phyloP scores from a whole-genome alignment of 2,888 invertebrate genomes.

The Ophion obscuratus region DNA sequence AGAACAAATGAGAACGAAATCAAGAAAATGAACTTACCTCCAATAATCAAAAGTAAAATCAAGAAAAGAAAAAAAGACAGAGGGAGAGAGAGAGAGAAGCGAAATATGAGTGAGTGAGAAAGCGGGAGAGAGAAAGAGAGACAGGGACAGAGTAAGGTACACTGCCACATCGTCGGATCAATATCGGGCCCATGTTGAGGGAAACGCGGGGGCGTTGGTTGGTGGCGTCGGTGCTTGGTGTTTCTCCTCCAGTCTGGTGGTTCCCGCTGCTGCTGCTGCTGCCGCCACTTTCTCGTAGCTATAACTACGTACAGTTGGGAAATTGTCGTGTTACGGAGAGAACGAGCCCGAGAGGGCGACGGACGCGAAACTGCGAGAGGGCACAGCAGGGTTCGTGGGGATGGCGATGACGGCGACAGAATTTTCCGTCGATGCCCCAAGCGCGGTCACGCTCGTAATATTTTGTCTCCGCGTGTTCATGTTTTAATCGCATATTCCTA shows the following conservation, averaged over 20 bases:
- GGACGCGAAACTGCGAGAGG: background rate
- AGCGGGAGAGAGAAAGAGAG: slow-evolving; percentile 15
- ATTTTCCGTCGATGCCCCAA: slow-evolving; percentile 29
- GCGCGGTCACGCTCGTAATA: slow-evolving; percentile 10
- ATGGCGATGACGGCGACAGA: slow-evolving; percentile 32
- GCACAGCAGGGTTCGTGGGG: background rate
- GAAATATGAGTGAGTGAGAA: slow-evolving; percentile 72
- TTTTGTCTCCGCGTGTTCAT: slow-evolving; percentile 55
- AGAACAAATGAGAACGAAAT: background rate
- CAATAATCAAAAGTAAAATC: background rate
- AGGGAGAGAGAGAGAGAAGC: slow-evolving; percentile 28
- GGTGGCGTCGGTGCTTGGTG: slow-evolving; percentile 54
- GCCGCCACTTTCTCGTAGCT: slow-evolving; percentile 41
- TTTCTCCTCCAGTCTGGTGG: slow-evolving; percentile 62
- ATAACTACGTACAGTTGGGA: slow-evolving; percentile 33
- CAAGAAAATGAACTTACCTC: background rate
- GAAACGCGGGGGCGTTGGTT: slow-evolving; percentile 64
- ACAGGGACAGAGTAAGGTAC: slow-evolving; percentile 43
- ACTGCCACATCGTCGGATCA: slow-evolving; percentile 79
- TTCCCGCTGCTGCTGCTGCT: slow-evolving; percentile 45
- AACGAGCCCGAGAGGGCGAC: background rate
- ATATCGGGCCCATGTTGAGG: slow-evolving; percentile 75
- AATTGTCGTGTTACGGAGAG: slow-evolving; percentile 12
- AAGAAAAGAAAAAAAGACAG: slow-evolving; percentile 3
- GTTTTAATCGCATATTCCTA: slow-evolving; percentile 32